Evolutionary conservation across 2,113 vertebrate genomes (phyloP), one percentile per base, ranked within the genome.

Genomic region (Actinemys pallida): DNA sequence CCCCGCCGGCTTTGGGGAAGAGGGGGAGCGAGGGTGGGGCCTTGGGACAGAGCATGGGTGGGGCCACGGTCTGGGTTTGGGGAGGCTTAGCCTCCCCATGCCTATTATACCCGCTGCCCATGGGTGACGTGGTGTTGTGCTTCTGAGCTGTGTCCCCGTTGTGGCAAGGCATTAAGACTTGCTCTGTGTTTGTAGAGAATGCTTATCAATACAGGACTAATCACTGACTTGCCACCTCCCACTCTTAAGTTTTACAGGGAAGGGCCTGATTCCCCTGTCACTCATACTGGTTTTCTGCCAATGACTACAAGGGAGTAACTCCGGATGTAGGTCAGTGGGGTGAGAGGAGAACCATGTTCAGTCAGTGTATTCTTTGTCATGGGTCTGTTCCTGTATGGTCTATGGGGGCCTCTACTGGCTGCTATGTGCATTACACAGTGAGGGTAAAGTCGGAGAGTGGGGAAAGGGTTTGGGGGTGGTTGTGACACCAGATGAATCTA

Each of bases 381-480:
- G 20, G 39, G 20, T 75, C 4, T 75, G 69, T n/a, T 19, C 2
- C n/a, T 42, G 39, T 24, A 27, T 45, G 75, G 75, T 47, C 75
- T 78, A 14, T 78, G 75, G 75, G 42, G 75, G 25, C 39, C 42
- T 78, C 75, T 78, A 27, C 27, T 1, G 1, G 2, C 10, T n/a
- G 45, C 52, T 14, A 8, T 82, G 25, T 17, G 16, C 17, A 11
- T 69, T 4, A 0, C 4, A 0, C 3, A 5, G 0, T 27, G 59
- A 81, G 57, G 49, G 42, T 79, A 86, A 56, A 19, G 8, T 29
- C 22, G 20, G 69, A 16, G 8, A 17, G 22, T 47, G 24, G 42
- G n/a, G 39, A 47, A 42, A 47, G 20, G 42, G 11, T 45, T 78
- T 25, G 75, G 24, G 42, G 22, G 14, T 47, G 16, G 35, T n/a